Conservation (phyloP, 1,140 invertebrate species). For the Brachionus koreanus region DNA sequence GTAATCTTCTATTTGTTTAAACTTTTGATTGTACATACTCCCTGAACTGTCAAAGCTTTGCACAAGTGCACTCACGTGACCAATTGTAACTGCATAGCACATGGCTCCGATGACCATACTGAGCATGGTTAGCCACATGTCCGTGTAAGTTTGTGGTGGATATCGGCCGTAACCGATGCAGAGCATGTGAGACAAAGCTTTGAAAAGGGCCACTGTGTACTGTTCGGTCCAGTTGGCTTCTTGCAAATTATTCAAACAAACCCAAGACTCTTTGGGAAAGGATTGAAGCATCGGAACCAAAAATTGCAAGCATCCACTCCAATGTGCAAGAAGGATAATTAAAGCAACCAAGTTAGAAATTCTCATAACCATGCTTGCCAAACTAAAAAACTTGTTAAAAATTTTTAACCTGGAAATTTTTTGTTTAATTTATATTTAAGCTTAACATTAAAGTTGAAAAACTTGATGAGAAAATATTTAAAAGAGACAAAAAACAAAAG, state of each 20-base stretch:
- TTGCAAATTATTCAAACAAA: slow-evolving; percentile 94
- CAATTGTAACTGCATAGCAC: slow-evolving; percentile 94
- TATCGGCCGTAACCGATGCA: slow-evolving; percentile 83
- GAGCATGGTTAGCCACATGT: slow-evolving; percentile 97
- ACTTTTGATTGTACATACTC: slow-evolving; percentile 82
- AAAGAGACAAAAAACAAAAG: no score
- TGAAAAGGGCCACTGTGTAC: slow-evolving; percentile 96
- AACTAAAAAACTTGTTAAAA: slow-evolving; percentile 91
- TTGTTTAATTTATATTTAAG: not conserved
- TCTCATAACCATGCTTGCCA: slow-evolving; percentile 97
- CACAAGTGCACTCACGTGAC: slow-evolving; percentile 95
- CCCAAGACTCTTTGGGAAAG: slow-evolving; percentile 96
- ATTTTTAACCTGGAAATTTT: slow-evolving; percentile 46
- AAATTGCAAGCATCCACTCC: slow-evolving; percentile 96
- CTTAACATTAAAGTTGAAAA: not conserved
- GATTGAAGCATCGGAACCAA: slow-evolving; percentile 96
- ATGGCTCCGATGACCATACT: slow-evolving; percentile 75
- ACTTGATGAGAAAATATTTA: no score
- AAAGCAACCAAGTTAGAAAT: slow-evolving; percentile 99
- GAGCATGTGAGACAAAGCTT: slow-evolving; percentile 98
- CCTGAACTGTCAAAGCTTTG: slow-evolving; percentile 95
- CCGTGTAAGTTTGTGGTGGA: slow-evolving; percentile 91
- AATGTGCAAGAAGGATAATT: slow-evolving; percentile 97
- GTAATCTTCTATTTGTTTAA: slow-evolving; percentile 96
- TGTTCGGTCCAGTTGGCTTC: slow-evolving; percentile 95